Evolutionary conservation across 1,140 invertebrate species (phyloP).

Genomic region (Oryctes rhinoceros): DNA sequence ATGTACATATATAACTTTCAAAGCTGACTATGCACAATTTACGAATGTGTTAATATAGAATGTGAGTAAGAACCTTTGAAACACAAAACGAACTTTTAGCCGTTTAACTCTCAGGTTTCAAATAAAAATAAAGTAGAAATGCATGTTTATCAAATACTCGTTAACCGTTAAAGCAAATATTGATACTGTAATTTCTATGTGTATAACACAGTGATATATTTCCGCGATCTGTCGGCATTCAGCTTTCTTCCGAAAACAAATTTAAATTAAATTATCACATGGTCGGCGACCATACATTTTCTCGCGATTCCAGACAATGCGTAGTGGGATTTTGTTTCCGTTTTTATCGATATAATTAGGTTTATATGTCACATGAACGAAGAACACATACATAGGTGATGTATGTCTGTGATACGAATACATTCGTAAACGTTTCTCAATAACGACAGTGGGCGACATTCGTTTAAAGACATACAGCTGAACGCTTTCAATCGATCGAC

Average conservation of each 20-base stretch:
- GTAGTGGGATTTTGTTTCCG: slow-evolving; percentile 14
- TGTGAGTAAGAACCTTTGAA: background rate
- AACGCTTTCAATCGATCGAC: too few relatives aligned
- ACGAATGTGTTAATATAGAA: slow-evolving; percentile 16
- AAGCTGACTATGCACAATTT: background rate
- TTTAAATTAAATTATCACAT: slow-evolving; percentile 16
- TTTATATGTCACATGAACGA: slow-evolving; percentile 11
- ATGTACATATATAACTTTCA: slow-evolving; percentile 25
- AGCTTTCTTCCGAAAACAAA: slow-evolving; percentile 22
- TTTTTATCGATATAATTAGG: slow-evolving; percentile 11
- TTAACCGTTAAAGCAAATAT: background rate
- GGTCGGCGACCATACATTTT: background rate
- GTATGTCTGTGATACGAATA: background rate
- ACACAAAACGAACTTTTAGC: background rate
- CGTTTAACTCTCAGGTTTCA: background rate
- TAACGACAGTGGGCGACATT: too few relatives aligned
- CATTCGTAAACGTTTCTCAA: background rate
- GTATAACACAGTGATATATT: slow-evolving; percentile 18
- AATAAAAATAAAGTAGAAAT: background rate
- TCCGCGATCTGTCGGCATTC: background rate
- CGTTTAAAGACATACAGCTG: too few relatives aligned
- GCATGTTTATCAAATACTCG: background rate
- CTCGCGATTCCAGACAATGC: background rate
- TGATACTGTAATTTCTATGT: slow-evolving; percentile 1
- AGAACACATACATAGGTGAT: background rate